Conservation (phyloP, 2,888 invertebrate genomes). For the Portevinia maculata region DNA sequence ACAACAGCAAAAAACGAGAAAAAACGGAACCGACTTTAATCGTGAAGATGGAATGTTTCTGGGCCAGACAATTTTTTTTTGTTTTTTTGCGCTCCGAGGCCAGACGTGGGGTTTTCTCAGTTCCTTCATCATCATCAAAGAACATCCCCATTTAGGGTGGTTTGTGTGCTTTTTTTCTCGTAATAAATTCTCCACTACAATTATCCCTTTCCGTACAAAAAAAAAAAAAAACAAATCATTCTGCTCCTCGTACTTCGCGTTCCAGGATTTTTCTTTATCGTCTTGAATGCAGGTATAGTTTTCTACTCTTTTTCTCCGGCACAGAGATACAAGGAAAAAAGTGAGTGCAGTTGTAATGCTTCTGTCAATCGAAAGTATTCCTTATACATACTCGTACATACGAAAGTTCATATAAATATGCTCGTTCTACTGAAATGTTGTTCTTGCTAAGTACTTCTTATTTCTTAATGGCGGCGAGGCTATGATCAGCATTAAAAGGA, state of each 20-base stretch:
- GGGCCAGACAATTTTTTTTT: slow-evolving; percentile 73
- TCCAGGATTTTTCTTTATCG: slow-evolving; percentile 4
- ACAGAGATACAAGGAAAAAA: slow-evolving; percentile 40
- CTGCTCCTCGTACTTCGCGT: slow-evolving; percentile 13
- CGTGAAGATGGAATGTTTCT: slow-evolving; percentile 74
- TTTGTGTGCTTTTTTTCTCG: slow-evolving; percentile 20
- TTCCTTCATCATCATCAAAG: slow-evolving; percentile 70
- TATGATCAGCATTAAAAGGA: no score
- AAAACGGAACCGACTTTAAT: slow-evolving; percentile 57
- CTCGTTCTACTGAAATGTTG: slow-evolving; percentile 24
- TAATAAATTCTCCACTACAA: slow-evolving; percentile 63
- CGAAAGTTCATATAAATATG: slow-evolving; percentile 2
- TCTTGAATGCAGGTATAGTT: slow-evolving; percentile 26
- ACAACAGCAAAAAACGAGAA: slow-evolving; percentile 11
- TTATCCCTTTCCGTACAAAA: slow-evolving; percentile 21
- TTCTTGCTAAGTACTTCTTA: slow-evolving; percentile 55
- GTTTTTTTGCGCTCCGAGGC: slow-evolving; percentile 61
- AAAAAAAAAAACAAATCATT: slow-evolving; percentile 20
- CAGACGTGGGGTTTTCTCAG: slow-evolving; percentile 72
- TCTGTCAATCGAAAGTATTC: slow-evolving; percentile 59
- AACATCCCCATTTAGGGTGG: slow-evolving; percentile 50
- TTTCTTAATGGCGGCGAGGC: no score
- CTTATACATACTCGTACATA: slow-evolving; percentile 47
- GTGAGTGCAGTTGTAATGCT: slow-evolving; percentile 57
- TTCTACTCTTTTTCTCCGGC: slow-evolving; percentile 50